Evolutionary conservation across 1,140 invertebrate species (phyloP).

Genomic region (Zaprionus ornatus): DNA sequence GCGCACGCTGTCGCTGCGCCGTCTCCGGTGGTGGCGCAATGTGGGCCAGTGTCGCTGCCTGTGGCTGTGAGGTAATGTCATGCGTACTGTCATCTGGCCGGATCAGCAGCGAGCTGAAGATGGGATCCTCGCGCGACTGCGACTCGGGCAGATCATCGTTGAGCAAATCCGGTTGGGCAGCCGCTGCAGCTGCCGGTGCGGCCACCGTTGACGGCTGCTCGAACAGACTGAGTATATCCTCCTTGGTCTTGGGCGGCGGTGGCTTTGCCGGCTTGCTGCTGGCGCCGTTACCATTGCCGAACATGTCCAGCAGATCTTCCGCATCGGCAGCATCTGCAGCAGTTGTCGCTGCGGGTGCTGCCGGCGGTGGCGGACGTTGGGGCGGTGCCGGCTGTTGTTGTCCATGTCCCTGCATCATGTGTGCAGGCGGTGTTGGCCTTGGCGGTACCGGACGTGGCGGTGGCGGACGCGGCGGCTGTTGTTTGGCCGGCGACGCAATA

Average conservation of each 20-base stretch:
- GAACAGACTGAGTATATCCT: conserved; percentile 88
- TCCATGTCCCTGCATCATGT: conserved; percentile 52
- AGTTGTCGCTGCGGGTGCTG: conserved; percentile 43
- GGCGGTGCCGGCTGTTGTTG: conserved; percentile 56
- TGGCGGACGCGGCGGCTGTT: conserved; percentile 71
- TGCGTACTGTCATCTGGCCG: conserved; percentile 79
- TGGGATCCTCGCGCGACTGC: conserved; percentile 53
- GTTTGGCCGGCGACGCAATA: conserved; percentile 58
- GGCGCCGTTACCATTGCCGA: conserved; percentile 62
- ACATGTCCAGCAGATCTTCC: conserved; percentile 84
- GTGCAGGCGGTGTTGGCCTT: conserved; percentile 82
- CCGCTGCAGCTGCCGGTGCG: conserved; percentile 55
- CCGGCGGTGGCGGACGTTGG: conserved; percentile 60
- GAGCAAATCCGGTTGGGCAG: conserved; percentile 84
- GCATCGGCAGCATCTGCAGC: conserved; percentile 48
- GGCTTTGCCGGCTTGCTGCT: conserved; percentile 79
- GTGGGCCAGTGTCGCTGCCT: conserved; percentile 54
- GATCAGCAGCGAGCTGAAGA: conserved; percentile 74
- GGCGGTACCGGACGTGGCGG: conserved; percentile 84
- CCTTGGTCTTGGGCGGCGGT: conserved; percentile 85
- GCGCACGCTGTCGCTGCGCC: conserved; percentile 60
- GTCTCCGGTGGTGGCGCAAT: conserved; percentile 57
- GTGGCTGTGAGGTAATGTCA: conserved; percentile 77
- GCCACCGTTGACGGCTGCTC: conserved; percentile 84
- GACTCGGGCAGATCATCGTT: conserved; percentile 85